Evolutionary conservation across 2,888 invertebrate genomes (phyloP).

Genomic region (Eristalinus aeneus): DNA sequence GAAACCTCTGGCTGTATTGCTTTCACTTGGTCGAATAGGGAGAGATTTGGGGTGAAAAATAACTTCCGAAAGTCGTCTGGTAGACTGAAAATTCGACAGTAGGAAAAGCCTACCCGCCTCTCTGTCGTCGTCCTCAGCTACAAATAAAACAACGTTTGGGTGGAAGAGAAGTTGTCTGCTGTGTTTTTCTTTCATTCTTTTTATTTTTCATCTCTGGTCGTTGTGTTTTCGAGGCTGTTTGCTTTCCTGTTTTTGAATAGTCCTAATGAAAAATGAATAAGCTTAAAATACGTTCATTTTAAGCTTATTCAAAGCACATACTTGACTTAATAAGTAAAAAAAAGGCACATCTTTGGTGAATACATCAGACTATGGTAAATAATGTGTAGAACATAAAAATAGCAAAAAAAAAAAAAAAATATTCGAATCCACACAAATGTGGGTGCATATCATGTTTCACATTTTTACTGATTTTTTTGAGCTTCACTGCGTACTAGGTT

Average conservation of each 20-base stretch:
- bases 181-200: neutral
- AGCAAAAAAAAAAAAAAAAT: too few species aligned
- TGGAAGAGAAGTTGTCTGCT: neutral
- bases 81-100: neutral
- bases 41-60: neutral
- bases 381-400: too few species aligned
- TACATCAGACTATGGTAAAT: too few species aligned
- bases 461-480: too few species aligned
- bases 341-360: too few species aligned
- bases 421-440: too few species aligned
- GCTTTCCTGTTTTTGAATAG: slow-evolving; percentile 6
- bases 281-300: too few species aligned
- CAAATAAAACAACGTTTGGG: slow-evolving; percentile 3
- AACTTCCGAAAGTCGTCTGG: slow-evolving; percentile 1
- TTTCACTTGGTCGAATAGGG: neutral
- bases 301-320: too few species aligned
- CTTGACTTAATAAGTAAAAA: too few species aligned
- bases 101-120: neutral
- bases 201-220: neutral
- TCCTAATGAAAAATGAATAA: neutral
- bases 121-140: neutral
- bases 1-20: neutral
- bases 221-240: slow-evolving; percentile 5
- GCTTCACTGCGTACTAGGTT: too few species aligned
- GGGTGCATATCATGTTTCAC: too few species aligned